Percentiles rank a stretch among this genome's conserved stretches.
Conservation (phyloP, 2,888 invertebrate species). For the Microdon myrmicae region DNA sequence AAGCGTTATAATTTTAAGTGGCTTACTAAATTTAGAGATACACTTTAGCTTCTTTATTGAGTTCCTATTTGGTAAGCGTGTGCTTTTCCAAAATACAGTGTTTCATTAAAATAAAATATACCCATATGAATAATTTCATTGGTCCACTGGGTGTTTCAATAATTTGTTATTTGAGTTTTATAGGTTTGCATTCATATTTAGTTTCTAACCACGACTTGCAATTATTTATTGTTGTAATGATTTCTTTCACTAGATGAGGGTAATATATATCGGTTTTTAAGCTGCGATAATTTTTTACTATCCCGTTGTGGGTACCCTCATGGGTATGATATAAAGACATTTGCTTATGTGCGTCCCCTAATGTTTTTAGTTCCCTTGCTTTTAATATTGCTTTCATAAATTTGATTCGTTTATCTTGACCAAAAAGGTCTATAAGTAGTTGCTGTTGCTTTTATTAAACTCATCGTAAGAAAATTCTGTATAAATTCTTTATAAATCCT, state of each 20-base stretch:
- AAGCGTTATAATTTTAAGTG: background rate
- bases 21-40: conserved; percentile 14
- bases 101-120: conserved; percentile 9
- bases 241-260: background rate
- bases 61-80: conserved; percentile 5
- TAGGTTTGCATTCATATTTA: conserved; percentile 15
- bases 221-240: conserved; percentile 6
- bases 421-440: conserved; percentile 9
- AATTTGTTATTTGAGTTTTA: conserved; percentile 9
- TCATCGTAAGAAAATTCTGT: conserved; percentile 7
- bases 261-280: conserved; percentile 8
- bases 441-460: conserved; percentile 6
- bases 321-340: conserved; percentile 10
- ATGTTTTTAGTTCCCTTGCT: conserved; percentile 3
- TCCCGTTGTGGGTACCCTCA: conserved; percentile 7
- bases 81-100: conserved; percentile 2
- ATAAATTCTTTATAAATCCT: conserved; percentile 16
- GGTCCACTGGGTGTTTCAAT: conserved; percentile 7
- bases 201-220: conserved; percentile 2
- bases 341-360: conserved; percentile 13
- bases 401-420: background rate
- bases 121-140: conserved; percentile 10
- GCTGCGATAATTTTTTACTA: conserved; percentile 1
- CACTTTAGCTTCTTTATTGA: conserved; percentile 3
- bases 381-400: conserved; percentile 15